Percentiles rank a stretch among this genome's conserved stretches.
Conservation (phyloP, 2,797 vertebrate genomes). For the Enteromius unitaeniatus region DNA sequence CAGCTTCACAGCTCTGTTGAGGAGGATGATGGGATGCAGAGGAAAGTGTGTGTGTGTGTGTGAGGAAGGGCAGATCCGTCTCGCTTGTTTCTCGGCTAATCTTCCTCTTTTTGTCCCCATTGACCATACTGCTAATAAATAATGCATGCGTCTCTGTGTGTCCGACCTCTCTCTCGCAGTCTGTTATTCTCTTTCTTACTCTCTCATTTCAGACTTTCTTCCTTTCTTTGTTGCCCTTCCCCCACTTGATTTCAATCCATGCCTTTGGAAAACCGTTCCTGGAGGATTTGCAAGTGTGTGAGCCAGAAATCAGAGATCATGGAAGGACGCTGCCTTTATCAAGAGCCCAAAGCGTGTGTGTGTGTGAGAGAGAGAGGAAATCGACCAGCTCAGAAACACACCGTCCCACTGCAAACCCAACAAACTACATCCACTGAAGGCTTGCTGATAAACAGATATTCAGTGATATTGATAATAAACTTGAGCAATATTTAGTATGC, state of each 20-base stretch:
- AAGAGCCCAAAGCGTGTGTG: conserved; percentile 28
- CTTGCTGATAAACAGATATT: neutral
- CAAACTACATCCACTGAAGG: neutral
- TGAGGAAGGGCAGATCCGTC: conserved; percentile 29
- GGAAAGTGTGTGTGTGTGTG: conserved; percentile 2
- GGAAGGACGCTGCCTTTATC: conserved; percentile 55
- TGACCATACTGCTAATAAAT: conserved; percentile 71
- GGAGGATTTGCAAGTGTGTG: conserved; percentile 58
- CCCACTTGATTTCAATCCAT: conserved; percentile 31
- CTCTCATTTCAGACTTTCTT: conserved; percentile 14
- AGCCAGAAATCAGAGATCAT: conserved; percentile 64
- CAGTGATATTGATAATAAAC: neutral
- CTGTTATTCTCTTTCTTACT: conserved; percentile 33
- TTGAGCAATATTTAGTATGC: neutral
- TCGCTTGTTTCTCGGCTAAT: conserved; percentile 56
- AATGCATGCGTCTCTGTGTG: conserved; percentile 69
- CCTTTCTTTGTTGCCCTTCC: conserved; percentile 25
- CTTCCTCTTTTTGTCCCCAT: conserved; percentile 51
- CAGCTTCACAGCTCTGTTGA: neutral
- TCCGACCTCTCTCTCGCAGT: conserved; percentile 46
- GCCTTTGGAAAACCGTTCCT: conserved; percentile 64
- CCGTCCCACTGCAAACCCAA: neutral
- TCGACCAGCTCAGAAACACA: conserved; percentile 29
- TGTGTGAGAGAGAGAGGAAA: neutral
- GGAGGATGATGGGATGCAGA: neutral